Evolutionary conservation across 2,797 vertebrate species (phyloP), one percentile per base, ranked within the genome.

Genomic region (Peromyscus melanophrys): DNA sequence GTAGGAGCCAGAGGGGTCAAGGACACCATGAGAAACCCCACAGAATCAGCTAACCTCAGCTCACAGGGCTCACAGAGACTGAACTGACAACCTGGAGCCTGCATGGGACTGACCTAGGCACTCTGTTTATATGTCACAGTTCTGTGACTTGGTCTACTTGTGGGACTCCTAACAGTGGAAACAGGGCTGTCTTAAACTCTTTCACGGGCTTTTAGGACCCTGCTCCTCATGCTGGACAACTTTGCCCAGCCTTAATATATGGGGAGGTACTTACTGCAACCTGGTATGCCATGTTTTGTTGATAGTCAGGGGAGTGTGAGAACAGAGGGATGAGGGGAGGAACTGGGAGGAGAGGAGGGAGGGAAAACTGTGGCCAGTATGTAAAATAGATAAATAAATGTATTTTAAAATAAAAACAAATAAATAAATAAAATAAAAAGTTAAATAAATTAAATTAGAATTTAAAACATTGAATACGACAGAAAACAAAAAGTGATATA

Each of bases 161-260:
- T 69, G 7, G 67, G 34, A 69, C 34, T n/a, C 67, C 16, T 69
- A n/a, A n/a, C 67, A 69, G 34, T n/a, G 17, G 31, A 25, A 67
- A 6, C 10, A n/a, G 67, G 67, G 16, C 34, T 69, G 7, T n/a
- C 67, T 69, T 34, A n/a, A 2, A n/a, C 34, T 19, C 67, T 69
- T n/a, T 69, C 21, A 69, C 34, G 4, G 34, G 34, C 12, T 69
- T n/a, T n/a, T 69, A 34, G 34, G 17, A 69, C 16, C 34, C 67
- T 69, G 2, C 4, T n/a, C 16, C 17, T 69, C 34, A n/a, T 69
- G n/a, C 6, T n/a, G 2, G 6, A 2, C 4, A 17, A 17, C 7
- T 9, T 69, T 69, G 34, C 67, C 34, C 67, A n/a, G 34, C 16
- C 34, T 69, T 69, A 69, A 69, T n/a, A 69, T 2, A n/a, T 19